Conservation (phyloP, 2,888 invertebrate genomes). For the Liopterus haemorrhoidalis region DNA sequence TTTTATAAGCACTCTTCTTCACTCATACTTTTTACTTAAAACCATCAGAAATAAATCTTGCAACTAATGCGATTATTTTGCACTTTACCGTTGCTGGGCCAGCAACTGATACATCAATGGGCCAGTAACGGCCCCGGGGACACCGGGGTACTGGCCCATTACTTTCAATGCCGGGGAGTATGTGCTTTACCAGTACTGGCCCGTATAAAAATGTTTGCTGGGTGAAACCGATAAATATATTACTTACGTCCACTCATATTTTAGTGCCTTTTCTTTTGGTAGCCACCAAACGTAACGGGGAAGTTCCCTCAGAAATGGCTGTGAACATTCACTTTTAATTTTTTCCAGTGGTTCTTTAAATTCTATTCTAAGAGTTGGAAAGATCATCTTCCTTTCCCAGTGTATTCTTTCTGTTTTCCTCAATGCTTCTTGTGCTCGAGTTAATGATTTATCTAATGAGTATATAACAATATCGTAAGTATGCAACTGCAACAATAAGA, state of each 20-base stretch:
- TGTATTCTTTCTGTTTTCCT: conserved; percentile 16
- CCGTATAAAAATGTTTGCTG: too few species aligned
- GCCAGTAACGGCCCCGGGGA: too few species aligned
- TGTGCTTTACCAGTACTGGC: too few species aligned
- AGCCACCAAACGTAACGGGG: conserved; percentile 28
- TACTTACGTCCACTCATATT: conserved; percentile 32
- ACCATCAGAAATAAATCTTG: too few species aligned
- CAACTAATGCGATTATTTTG: too few species aligned
- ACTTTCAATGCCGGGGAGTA: too few species aligned
- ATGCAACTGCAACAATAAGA: conserved; percentile 16
- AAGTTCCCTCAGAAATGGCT: conserved; percentile 7
- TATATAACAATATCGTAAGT: conserved; percentile 18
- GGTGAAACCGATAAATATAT: too few species aligned
- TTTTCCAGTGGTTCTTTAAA: conserved; percentile 7
- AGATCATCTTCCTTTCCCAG: conserved; percentile 12
- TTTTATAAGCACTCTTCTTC: too few species aligned
- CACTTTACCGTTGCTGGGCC: too few species aligned
- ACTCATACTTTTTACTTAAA: too few species aligned
- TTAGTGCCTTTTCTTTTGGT: conserved; percentile 29
- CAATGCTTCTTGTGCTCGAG: conserved; percentile 9
- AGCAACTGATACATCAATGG: too few species aligned
- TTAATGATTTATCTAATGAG: conserved; percentile 12
- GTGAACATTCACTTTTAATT: conserved; percentile 10
- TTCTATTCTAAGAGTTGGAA: conserved; percentile 8
- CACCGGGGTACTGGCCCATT: too few species aligned